phyloP scores from a whole-genome alignment of 2,113 vertebrate species.

The Crotalus tigris region DNA sequence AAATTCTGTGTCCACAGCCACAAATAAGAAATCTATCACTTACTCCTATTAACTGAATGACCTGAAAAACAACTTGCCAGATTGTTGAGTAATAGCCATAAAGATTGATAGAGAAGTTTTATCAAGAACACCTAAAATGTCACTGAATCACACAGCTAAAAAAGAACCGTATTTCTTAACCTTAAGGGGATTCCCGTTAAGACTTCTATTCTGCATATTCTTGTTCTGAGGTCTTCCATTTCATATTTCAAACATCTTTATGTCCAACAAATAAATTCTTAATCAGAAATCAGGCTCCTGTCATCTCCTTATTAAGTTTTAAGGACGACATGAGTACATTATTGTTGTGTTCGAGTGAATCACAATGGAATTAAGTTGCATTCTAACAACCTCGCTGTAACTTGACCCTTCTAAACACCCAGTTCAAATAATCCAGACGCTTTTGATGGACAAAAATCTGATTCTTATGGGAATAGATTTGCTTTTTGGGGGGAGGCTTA shows the following conservation, averaged over 20 bases:
- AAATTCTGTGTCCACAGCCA: too few relatives aligned
- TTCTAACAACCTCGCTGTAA: slow-evolving; percentile 15
- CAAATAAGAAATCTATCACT: too few relatives aligned
- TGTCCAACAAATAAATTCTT: not conserved
- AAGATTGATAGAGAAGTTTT: too few relatives aligned
- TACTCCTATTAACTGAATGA: too few relatives aligned
- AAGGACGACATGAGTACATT: slow-evolving; percentile 35
- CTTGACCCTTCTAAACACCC: slow-evolving; percentile 39
- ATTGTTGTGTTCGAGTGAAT: slow-evolving; percentile 36
- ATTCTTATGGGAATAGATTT: slow-evolving; percentile 3
- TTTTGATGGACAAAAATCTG: slow-evolving; percentile 30
- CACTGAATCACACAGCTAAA: too few relatives aligned
- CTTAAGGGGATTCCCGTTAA: too few relatives aligned
- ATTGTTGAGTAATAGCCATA: too few relatives aligned
- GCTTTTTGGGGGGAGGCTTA: not conserved
- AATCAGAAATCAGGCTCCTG: not conserved
- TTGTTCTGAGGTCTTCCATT: not conserved
- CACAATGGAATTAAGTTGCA: slow-evolving; percentile 39
- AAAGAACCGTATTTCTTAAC: too few relatives aligned
- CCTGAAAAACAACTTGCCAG: too few relatives aligned
- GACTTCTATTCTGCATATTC: not conserved
- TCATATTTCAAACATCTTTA: not conserved
- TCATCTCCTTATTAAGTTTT: slow-evolving; percentile 8
- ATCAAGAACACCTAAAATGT: too few relatives aligned
- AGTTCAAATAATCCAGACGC: slow-evolving; percentile 24